Percentiles rank a stretch among this genome's conserved stretches.
Evolutionary conservation across 2,113 vertebrate species (phyloP).

Genomic region (Spizaetus ornatus): DNA sequence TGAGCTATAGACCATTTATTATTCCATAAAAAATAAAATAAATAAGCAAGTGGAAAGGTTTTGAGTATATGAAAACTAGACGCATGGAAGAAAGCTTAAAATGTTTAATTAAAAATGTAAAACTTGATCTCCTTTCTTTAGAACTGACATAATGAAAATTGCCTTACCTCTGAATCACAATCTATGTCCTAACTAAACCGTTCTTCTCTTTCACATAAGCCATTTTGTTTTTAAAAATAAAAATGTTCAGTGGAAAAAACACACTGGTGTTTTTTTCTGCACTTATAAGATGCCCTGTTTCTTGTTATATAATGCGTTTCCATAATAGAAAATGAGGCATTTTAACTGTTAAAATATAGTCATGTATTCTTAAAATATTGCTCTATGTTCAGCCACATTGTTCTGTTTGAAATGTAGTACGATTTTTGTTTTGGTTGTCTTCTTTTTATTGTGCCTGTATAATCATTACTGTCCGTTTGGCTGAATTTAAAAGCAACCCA

Average conservation of each 20-base stretch:
- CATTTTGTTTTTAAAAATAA: not conserved
- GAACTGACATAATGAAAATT: not conserved
- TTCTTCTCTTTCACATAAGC: not conserved
- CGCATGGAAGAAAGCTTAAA: not conserved
- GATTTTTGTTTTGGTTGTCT: not conserved
- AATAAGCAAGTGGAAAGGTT: not conserved
- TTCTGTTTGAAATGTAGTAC: not conserved
- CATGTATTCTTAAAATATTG: not conserved
- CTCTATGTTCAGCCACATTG: not conserved
- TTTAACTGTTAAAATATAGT: not conserved
- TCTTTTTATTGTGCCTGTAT: not conserved
- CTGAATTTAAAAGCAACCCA: not conserved
- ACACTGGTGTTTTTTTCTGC: not conserved
- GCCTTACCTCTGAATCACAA: not conserved
- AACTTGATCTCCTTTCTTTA: not conserved
- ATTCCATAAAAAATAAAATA: not conserved
- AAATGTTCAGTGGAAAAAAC: not conserved
- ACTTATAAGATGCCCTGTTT: not conserved
- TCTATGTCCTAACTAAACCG: not conserved
- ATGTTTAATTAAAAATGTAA: constrained; percentile 4
- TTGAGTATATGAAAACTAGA: not conserved
- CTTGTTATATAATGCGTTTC: not conserved
- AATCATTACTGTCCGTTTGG: not conserved
- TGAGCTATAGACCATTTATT: not conserved
- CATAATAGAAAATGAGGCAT: not conserved